These are phyloP conservation scores for Euproctis similis DNA, from an alignment of 2,888 invertebrate genomes.

Conservation along the genomic window DNA sequence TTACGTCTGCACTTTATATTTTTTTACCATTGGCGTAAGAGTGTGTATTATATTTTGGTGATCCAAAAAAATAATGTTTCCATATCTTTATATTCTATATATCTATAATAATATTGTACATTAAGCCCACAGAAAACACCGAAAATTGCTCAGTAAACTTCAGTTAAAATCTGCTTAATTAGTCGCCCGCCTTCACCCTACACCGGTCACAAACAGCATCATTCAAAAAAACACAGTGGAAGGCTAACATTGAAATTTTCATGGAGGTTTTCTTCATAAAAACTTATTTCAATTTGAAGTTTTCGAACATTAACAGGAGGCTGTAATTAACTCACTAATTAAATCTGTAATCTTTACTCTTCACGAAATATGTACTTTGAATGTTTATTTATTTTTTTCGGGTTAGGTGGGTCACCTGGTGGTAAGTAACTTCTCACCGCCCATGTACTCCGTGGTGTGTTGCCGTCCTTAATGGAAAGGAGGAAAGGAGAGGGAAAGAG, in stretches of 20 bases:
- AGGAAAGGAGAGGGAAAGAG: too few species aligned
- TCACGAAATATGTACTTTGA: constrained; percentile 10
- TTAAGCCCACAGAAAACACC: constrained; percentile 15
- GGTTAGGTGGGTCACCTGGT: too few species aligned
- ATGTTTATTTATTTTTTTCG: too few species aligned
- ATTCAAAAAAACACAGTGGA: constrained; percentile 22
- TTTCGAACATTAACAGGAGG: constrained; percentile 14
- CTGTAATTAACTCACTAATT: constrained; percentile 24
- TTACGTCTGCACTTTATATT: too few species aligned
- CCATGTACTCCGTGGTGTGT: too few species aligned
- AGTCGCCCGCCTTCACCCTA: constrained; percentile 13
- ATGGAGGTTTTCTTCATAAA: constrained; percentile 19
- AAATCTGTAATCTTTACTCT: constrained; percentile 20
- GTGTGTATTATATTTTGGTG: too few species aligned
- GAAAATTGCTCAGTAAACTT: constrained; percentile 12
- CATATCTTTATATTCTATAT: too few species aligned
- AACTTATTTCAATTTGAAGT: constrained; percentile 27
- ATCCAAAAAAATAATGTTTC: too few species aligned
- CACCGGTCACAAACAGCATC: constrained; percentile 12
- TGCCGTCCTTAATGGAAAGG: too few species aligned
- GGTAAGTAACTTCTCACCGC: too few species aligned
- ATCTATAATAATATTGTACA: constrained; percentile 20
- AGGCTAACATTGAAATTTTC: constrained; percentile 22
- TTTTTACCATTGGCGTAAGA: too few species aligned
- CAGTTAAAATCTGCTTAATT: constrained; percentile 25